Conservation (phyloP, 2,797 vertebrate species). For the Ceryle rudis region DNA sequence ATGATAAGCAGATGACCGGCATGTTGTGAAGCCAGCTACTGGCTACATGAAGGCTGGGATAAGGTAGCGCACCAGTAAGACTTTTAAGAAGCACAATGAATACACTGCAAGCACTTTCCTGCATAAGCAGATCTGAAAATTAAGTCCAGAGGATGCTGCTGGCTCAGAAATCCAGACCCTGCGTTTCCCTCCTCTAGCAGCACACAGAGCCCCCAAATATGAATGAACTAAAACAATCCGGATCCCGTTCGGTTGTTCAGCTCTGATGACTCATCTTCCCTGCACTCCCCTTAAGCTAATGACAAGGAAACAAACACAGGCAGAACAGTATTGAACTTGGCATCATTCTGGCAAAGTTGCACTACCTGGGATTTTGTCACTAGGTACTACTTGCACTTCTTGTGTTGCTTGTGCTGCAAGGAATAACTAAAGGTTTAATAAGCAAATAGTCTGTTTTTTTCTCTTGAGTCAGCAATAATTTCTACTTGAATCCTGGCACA, state of each 20-base stretch:
- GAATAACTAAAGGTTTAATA: not conserved
- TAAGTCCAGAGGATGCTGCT: not conserved
- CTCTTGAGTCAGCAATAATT: not conserved
- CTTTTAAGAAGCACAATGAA: not conserved
- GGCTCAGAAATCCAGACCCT: not conserved
- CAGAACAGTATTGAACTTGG: not conserved
- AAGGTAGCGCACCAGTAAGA: not conserved
- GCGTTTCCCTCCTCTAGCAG: not conserved
- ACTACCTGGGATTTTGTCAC: not conserved
- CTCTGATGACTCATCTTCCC: not conserved
- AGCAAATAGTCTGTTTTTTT: not conserved
- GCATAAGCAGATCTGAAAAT: not conserved
- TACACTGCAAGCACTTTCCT: not conserved
- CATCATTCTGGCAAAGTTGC: not conserved
- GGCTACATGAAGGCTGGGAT: not conserved
- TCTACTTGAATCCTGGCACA: rapidly evolving
- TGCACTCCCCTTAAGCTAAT: not conserved
- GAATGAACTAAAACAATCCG: not conserved
- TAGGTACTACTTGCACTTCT: not conserved
- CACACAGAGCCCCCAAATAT: not conserved
- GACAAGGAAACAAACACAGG: not conserved
- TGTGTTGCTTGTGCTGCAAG: not conserved
- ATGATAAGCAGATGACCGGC: not conserved
- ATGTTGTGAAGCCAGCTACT: not conserved
- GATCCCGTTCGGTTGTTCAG: not conserved